Base-by-base conservation (phyloP, 2,797 vertebrate genomes). In the Antrozous pallidus region DNA sequence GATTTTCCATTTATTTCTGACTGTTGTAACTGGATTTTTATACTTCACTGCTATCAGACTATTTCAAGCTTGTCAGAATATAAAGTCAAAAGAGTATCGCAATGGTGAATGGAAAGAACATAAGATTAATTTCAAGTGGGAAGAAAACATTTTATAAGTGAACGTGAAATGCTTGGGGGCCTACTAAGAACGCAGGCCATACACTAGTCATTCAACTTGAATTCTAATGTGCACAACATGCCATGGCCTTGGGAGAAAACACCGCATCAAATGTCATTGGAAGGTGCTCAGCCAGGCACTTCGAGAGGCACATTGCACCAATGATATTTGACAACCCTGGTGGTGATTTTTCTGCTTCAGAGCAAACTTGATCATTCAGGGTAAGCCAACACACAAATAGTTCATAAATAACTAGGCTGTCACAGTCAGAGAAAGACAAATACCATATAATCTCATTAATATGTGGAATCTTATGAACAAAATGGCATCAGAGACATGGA, bases 341-440 rank as follows among this genome's bases (percentile, higher is more conserved):
- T 92, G 93, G 98, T 97, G 97, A 97, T 97, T 98, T 97, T 98
- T 98, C 98, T 98, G 97, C 98, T 97, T 97, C 97, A 96, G 61
- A 97, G 92, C 58, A 92, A 97, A 93, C 96, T 97, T 96, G 96
- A 95, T 95, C 96, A 93, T 97, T 94, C 94, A 86, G 73, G 70
- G 84, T 90, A 95, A 97, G 96, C 91, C 28, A 95, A 89, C 40
- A 94, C 54, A 96, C 93, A 96, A 94, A 96, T 89, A 95, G 91
- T 94, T 97, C 97, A 88, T 91, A 97, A 97, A 97, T 93, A 96
- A 96, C 54, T 69, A 97, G 67, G 86, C 42, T 96, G 96, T 97
- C 97, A 96, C 22, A 54, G 49, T 78, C 74, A 78, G 49, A 54
- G 74, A 78, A 54, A 54, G 74, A 54, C 49, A 54, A 78, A 78